Evolutionary conservation across 2,113 vertebrate species (phyloP), one percentile per base, ranked within the genome.

Genomic region (Pterocles gutturalis): DNA sequence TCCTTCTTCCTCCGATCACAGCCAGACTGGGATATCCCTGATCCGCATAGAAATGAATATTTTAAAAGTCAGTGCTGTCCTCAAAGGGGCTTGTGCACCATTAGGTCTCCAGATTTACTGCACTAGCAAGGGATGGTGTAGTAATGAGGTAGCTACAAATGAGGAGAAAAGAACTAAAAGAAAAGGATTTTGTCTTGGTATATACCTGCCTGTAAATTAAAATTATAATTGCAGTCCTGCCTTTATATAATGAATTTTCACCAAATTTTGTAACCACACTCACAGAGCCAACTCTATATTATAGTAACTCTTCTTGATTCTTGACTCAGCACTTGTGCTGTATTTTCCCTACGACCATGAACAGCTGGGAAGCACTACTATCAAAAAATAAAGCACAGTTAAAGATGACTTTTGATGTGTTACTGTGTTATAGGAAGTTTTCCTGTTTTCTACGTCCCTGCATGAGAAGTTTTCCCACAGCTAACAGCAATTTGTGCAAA

Each of bases 21-120:
- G 78, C 78, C 95, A 95, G 93, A 73, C 94, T 92, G 91, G 92
- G 93, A 95, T 88, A 79, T 77, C 90, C 93, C 96, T 96, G 97
- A 97, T 97, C 92, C 84, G 92, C 93, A 97, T 96, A 97, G 91
- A 97, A 97, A 97, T 97, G 70, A 97, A 97, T 92, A 96, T 95
- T 90, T 92, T 92, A 97, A 65, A 89, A 95, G 85, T 83, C 93
- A 94, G 67, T 54, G 80, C 80, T 89, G 79, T 83, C 71, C 83
- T 97, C 96, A 85, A 33, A 93, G 90, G 94, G 82, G 54, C 65
- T 83, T 71, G 92, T 41, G 70, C 73, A 93, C 85, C 95, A 93
- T 97, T 92, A 94, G 86, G 72, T 66, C 85, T 83, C 77, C 88
- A 96, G 80, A 96, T 96, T 97, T 96, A 96, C 91, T 90, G 96